These are phyloP conservation scores for Microcebus lehilahytsara DNA, from an alignment of 2,113 vertebrate species.

Conservation along the genomic window DNA sequence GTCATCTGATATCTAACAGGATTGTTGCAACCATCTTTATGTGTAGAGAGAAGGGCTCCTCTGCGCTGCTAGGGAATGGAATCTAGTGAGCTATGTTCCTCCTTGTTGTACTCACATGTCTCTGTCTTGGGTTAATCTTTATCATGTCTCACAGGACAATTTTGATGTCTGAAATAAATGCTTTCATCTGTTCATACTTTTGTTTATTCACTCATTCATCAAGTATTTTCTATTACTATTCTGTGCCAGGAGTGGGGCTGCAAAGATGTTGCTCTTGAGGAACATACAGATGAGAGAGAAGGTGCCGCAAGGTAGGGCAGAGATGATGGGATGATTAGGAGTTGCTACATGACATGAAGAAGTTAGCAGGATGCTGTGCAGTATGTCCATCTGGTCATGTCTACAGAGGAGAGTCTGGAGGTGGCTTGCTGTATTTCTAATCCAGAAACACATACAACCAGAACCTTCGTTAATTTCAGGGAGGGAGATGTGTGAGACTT, in stretches of 20 bases:
- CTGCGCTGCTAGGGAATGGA: background rate
- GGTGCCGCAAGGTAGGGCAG: no score
- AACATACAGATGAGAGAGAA: background rate
- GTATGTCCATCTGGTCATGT: background rate
- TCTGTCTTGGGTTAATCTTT: background rate
- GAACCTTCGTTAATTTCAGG: background rate
- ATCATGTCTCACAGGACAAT: background rate
- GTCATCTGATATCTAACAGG: background rate
- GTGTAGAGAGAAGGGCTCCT: background rate
- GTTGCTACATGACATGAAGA: background rate
- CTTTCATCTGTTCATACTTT: background rate
- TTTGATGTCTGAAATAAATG: background rate
- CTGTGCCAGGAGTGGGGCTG: background rate
- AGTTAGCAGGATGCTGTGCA: background rate
- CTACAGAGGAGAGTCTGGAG: background rate
- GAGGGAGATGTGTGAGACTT: background rate
- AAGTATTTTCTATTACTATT: background rate
- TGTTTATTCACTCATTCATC: background rate
- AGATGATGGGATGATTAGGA: background rate
- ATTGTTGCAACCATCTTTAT: background rate
- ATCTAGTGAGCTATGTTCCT: background rate
- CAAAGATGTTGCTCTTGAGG: background rate
- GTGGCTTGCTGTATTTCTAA: background rate
- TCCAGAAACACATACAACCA: background rate
- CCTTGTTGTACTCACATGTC: background rate